Evolutionary conservation across 2,797 vertebrate species (phyloP), one percentile per base, ranked within the genome.

Genomic region (Mormyrus hasselquistii): DNA sequence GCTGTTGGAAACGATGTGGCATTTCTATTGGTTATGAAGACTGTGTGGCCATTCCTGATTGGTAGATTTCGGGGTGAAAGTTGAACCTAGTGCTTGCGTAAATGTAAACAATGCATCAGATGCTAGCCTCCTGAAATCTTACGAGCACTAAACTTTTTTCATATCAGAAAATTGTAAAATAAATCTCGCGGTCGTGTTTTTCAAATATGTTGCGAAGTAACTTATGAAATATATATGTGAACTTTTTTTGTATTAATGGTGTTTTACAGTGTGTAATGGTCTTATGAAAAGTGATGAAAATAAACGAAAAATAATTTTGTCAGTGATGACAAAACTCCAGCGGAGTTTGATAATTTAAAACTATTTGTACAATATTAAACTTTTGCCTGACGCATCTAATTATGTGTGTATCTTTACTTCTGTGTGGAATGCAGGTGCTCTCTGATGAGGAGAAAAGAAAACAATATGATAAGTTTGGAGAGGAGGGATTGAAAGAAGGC

Each of bases 401-500:
- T 69, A 34, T 69, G 19, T 41, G 41, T 82, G 38, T 38, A 14
- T 82, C 2, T 25, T 41, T 25, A 86, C 59, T 14, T 2, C 5
- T 59, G 25, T 90, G 12, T 90, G 89, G 83, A 52, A 44, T 85
- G 14, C 69, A 99, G 99, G 98, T 99, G 83, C 97, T 99, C 19
- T 99, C 98, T 0, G 98, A 99, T 6, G 97, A 99, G 91, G 99
- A 99, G 93, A 99, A 99, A 92, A 97, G 99, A 93, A 99, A 99
- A 94, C 98, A 99, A 83, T 99, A 99, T 0, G 98, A 99, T 86
- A 92, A 94, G 0, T 99, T 99, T 0, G 98, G 99, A 88, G 99
- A 99, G 92, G 98, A 99, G 53, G 98, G 99, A 10, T 94, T 99
- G 86, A 99, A 99, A 94, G 98, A 99, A 47, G 98, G 99, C 41